Evolutionary conservation across 2,888 invertebrate species (phyloP), one percentile per base, ranked within the genome.

Genomic region (Hyppa rectilinea): DNA sequence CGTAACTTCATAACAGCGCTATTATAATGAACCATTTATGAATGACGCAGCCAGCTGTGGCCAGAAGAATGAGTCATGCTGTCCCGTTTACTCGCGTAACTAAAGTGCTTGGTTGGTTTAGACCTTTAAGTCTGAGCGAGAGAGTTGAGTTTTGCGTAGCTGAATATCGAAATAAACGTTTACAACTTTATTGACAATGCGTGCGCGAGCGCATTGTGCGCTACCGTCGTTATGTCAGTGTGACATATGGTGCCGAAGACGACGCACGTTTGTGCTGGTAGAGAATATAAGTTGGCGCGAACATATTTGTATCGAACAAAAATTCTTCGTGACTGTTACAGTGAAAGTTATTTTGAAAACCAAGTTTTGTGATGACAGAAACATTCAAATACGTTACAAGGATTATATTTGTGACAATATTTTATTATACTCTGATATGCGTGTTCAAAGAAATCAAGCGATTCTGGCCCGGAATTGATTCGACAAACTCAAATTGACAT

Each of bases 1-100:
- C 0, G 0, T 84, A 74, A 86, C 83, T 87, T 77, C 68, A 87
- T 87, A 90, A 71, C 75, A 81, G 67, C 71, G 80, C 87, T 84
- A 87, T 87, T 87, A 74, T 82, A 84, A 85, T 88, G 84, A 60
- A 26, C 61, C 74, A 78, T 75, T 88, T 88, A 90, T 93, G 92
- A 94, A 94, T 95, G 95, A 95, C 93, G 91, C 90, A 89, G 92
- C 91, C 92, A 91, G 92, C 92, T 92, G 93, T 91, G 87, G 84
- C 87, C 67, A 64, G 73, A 85, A 88, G 87, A 91, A 91, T 94
- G 94, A 94, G 87, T 94, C 94, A 95, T 83, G 85, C 86, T 75
- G 85, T 90, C 87, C 89, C 90, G 89, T 88, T 91, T 87, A 82
- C 89, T 87, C 81, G 47, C 43, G 34, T 75, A 80, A 68, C 79